A percentile compares a stretch with the other conserved stretches of the same genome.
Conservation (phyloP, 2,888 invertebrate species). For the Oxystoma pomonae region DNA sequence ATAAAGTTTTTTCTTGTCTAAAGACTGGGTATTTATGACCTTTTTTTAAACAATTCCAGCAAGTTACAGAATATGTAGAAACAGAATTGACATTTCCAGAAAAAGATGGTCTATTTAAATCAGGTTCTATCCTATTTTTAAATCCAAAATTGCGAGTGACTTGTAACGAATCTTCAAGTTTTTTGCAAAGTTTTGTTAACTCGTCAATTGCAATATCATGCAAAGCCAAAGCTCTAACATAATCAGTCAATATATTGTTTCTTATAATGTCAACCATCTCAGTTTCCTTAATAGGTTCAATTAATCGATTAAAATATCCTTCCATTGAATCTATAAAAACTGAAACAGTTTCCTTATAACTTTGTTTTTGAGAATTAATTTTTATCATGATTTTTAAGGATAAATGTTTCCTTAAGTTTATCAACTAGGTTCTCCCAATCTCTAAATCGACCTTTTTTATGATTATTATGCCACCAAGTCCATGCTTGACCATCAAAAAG, state of each 20-base stretch:
- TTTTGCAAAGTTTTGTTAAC: background rate
- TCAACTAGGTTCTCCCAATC: conserved; percentile 4
- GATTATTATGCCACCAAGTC: conserved; percentile 6
- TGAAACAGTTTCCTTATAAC: background rate
- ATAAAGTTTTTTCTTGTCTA: background rate
- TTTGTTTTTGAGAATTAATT: background rate
- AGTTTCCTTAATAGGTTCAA: background rate
- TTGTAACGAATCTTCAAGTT: background rate
- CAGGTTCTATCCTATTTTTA: background rate
- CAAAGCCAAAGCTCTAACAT: conserved; percentile 1
- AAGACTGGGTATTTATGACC: background rate
- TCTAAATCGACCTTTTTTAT: conserved; percentile 1
- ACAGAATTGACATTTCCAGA: background rate
- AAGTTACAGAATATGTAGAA: background rate
- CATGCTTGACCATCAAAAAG: conserved; percentile 5
- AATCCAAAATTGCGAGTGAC: background rate
- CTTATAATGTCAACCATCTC: conserved; percentile 3
- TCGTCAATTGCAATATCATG: conserved; percentile 2
- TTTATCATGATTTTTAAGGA: background rate
- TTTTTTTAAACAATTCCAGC: background rate
- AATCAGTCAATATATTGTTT: conserved; percentile 6
- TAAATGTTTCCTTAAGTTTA: background rate
- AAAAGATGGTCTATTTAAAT: background rate
- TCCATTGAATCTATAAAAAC: conserved; percentile 6
- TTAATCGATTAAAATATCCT: background rate